These are phyloP conservation scores for Pangasius larnaudii DNA, from an alignment of 2,797 vertebrate species.

Conservation along the genomic window DNA sequence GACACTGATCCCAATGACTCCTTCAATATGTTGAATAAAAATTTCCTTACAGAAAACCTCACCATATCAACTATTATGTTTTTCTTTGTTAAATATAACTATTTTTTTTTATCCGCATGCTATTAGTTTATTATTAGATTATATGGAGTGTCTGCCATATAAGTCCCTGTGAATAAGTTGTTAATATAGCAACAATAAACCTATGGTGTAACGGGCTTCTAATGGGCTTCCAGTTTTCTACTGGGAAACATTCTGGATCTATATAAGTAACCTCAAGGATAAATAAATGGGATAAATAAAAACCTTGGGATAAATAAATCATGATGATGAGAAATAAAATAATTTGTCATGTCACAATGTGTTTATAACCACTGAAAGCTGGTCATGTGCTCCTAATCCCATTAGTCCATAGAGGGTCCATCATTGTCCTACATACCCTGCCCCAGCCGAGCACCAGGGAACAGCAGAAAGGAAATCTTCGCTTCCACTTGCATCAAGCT, in stretches of 20 bases:
- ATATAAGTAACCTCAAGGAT: background rate
- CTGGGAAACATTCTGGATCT: background rate
- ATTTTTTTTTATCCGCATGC: background rate
- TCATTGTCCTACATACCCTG: slow-evolving; percentile 6
- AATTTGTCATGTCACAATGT: background rate
- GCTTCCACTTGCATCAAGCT: slow-evolving; percentile 25
- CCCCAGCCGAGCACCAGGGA: slow-evolving; percentile 33
- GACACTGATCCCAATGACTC: background rate
- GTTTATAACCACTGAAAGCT: background rate
- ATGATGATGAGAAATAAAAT: background rate
- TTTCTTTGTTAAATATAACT: no score
- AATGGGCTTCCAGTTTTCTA: no score
- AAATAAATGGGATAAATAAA: background rate
- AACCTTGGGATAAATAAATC: background rate
- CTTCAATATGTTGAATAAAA: no score
- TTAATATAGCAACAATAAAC: background rate
- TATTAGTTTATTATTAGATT: background rate
- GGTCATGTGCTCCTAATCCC: background rate
- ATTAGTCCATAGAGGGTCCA: background rate
- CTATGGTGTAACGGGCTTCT: background rate
- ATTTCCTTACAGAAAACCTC: no score
- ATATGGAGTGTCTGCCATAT: background rate
- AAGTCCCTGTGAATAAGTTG: background rate
- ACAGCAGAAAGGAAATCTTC: slow-evolving; percentile 36
- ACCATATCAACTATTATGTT: no score